Base-by-base conservation (phyloP, 2,888 invertebrate species). In the Cantharis lateralis region DNA sequence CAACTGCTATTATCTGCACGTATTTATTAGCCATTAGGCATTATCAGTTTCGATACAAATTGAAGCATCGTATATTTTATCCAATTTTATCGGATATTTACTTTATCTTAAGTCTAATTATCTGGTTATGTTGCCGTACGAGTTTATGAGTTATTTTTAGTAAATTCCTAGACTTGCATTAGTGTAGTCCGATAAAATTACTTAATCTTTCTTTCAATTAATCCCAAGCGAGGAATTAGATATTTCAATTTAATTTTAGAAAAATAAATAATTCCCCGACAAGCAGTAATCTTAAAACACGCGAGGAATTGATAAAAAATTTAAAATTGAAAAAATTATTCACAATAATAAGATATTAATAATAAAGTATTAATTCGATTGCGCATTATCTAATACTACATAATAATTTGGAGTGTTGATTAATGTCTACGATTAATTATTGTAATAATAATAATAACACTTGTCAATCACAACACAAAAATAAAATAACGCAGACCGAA, bases 111-210 rank as follows among this genome's bases (percentile, higher is more conserved):
- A 73, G 71, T 79, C 78, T 78, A 78, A 80, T 81, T 81, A 81
- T 81, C 79, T 81, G 80, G 79, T 78, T 81, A 79, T 80, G 81
- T 79, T 80, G 80, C 81, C 73, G 76, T 78, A 77, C 72, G 78
- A 79, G 75, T 76, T 79, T 78, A 70, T 71, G 78, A 71, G 82
- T 79, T 80, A 82, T 82, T 83, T 83, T 84, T 80, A 83, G 76
- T 77, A 74, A 82, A 83, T 74, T 82, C 82, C 82, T 80, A 81
- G 82, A 84, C 83, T 80, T 82, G 82, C 84, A 84, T 84, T 84
- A 84, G 83, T 82, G 82, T 80, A 81, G 80, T 62, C 79, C 80
- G 84, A 84, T 84, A 82, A 82, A 77, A 64, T 69, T 81, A 13
- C 16, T 10, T 66, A 20, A 66, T 66, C 64, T 66, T 20, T 66